Evolutionary conservation across 2,113 vertebrate genomes (phyloP), one percentile per base, ranked within the genome.

Genomic region (Notarius lentiginosus): DNA sequence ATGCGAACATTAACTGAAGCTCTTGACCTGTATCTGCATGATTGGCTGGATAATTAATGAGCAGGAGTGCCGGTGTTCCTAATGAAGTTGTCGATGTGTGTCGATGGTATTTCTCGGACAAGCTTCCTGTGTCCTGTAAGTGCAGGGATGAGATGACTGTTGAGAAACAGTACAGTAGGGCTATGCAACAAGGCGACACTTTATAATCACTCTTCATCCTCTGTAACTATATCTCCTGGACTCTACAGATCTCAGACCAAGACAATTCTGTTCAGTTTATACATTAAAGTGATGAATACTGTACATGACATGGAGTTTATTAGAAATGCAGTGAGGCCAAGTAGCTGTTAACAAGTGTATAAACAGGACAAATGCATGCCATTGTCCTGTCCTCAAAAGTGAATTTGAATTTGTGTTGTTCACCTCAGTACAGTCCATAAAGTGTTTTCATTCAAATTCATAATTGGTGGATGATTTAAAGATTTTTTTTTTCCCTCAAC

Each of bases 151-250:
- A 90, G 90, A 91, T 92, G 92, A 94, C 95, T 94, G 93, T 94
- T 93, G 92, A 91, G 81, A 91, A 87, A 72, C 90, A 80, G 90
- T 86, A 86, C 82, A 51, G 90, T 93, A 96, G 95, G 96, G 95
- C 96, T 97, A 96, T 97, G 97, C 97, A 97, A 97, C 96, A 92
- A 94, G 94, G 94, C 77, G 93, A 96, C 96, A 95, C 95, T 94
- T 92, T 87, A 58, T 82, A 89, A 93, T 88, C 87, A 90, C 89
- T 93, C 82, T 79, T 90, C 92, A 90, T 92, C 91, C 91, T 92
- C 94, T 92, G 91, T 95, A 96, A 95, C 95, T 96, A 96, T 94
- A 94, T 87, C 93, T 92, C 92, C 93, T 94, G 93, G 92, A 93
- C 87, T 91, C 87, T 90, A 93, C 94, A 93, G 90, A 92, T 95